Conservation (phyloP, 2,113 vertebrate genomes). For the Anser brachyrhynchus region DNA sequence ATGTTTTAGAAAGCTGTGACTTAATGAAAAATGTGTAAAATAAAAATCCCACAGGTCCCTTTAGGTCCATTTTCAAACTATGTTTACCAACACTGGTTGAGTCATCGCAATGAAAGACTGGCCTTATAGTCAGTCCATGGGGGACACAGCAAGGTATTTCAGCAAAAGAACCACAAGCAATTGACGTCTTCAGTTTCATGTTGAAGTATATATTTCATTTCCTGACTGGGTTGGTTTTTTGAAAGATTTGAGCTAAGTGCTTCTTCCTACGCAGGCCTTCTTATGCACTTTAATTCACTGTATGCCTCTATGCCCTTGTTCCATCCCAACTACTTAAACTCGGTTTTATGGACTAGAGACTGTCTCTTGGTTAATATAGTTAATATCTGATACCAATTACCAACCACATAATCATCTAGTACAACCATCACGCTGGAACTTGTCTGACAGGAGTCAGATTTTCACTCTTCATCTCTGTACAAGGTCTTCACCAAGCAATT, state of each 20-base stretch:
- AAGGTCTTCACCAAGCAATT: neutral
- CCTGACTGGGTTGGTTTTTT: neutral
- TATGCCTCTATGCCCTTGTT: neutral
- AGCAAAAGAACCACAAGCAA: conserved; percentile 21
- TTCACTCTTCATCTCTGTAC: neutral
- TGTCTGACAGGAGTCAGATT: neutral
- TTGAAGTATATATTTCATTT: neutral
- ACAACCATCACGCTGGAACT: neutral
- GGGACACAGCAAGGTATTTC: neutral
- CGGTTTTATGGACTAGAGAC: neutral
- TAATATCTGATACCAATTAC: neutral
- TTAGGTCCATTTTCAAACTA: conserved; percentile 9
- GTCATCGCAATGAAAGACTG: neutral
- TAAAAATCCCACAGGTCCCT: neutral
- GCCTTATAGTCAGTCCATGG: neutral
- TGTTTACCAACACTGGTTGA: conserved; percentile 21
- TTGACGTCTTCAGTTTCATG: neutral
- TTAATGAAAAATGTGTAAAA: neutral
- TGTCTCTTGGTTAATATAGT: neutral
- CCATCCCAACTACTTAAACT: neutral
- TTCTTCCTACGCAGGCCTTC: neutral
- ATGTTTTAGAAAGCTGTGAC: neutral
- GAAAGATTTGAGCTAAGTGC: neutral
- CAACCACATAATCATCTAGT: neutral
- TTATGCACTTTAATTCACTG: neutral